Base-by-base conservation (phyloP, 2,113 vertebrate genomes). In the Eubucco bourcierii region DNA sequence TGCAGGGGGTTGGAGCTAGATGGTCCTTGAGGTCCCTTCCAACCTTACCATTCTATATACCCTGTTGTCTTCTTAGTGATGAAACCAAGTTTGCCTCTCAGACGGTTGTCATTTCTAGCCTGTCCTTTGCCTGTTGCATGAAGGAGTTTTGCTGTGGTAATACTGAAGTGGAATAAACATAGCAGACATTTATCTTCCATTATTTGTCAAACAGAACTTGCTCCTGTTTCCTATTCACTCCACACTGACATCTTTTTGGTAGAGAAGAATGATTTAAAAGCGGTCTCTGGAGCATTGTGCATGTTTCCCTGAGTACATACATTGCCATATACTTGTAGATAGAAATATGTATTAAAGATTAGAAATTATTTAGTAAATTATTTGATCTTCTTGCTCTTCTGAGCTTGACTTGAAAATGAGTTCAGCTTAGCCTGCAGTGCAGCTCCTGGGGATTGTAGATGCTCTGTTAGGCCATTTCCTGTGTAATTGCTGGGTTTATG, bases 271-370 rank as follows among this genome's bases (percentile, higher is more conserved):
- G 3, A 50, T 52, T 46, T 68, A 6, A 63, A 81, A 79, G 14
- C 7, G 6, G 0, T 33, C 11, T 52, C 71, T 39, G 17, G 64
- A 60, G 10, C 33, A 8, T 16, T 87, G 21, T 71, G 28, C 16
- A 24, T 34, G 6, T 71, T 92, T 74, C 24, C 3, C 1, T 4
- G 0, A 33, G 1, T 52, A 3, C 60, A 0, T 24, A 18, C 1
- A 15, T 50, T 16, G 44, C 44, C 44, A 46, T 46, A 46, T 18
- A 17, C 44, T 46, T 2, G 2, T 25, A 1, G 47, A 12, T n/a
- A 53, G 56, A 77, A 73, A 37, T 65, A 20, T 0, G 4, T 2
- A 31, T 47, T 21, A 47, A 77, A 73, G 34, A 56, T 68, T 12
- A 66, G 6, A 34, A 84, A 50, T 46, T 6, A 44, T 44, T 72